phyloP scores from a whole-genome alignment of 2,888 invertebrate genomes.

The Leptarthrus brevirostris region DNA sequence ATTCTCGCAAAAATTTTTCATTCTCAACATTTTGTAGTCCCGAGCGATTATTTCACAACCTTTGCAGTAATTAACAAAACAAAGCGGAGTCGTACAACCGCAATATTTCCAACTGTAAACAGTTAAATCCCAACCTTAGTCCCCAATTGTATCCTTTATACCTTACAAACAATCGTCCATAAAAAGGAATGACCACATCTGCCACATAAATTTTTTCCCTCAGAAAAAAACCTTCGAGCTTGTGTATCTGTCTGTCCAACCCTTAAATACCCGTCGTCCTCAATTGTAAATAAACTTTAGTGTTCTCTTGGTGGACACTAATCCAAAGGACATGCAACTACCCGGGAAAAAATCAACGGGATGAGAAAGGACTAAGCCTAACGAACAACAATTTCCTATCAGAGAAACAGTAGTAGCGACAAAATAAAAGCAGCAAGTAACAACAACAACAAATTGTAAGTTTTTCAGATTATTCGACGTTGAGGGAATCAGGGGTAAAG shows the following conservation, averaged over 20 bases:
- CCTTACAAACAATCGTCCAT: no score
- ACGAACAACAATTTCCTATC: conserved; percentile 31
- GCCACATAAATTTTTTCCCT: conserved; percentile 1
- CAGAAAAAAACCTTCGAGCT: conserved; percentile 7
- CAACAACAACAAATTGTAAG: background rate
- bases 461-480: background rate
- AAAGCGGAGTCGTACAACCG: no score
- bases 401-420: background rate
- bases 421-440: background rate
- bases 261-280: conserved; percentile 21
- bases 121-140: no score
- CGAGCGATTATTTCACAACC: background rate
- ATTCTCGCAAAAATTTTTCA: no score
- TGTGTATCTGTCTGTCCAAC: conserved; percentile 30
- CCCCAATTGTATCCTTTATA: no score
- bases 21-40: no score
- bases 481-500: background rate
- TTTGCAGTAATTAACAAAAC: no score
- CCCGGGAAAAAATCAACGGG: conserved; percentile 3
- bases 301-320: conserved; percentile 26
- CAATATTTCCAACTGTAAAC: no score
- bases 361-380: conserved; percentile 1
- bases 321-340: conserved; percentile 30
- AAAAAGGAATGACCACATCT: background rate
- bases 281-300: conserved; percentile 40